Percentiles rank a stretch among this genome's conserved stretches.
Conservation (phyloP, 2,888 invertebrate species). For the Drosophila paramelanica region DNA sequence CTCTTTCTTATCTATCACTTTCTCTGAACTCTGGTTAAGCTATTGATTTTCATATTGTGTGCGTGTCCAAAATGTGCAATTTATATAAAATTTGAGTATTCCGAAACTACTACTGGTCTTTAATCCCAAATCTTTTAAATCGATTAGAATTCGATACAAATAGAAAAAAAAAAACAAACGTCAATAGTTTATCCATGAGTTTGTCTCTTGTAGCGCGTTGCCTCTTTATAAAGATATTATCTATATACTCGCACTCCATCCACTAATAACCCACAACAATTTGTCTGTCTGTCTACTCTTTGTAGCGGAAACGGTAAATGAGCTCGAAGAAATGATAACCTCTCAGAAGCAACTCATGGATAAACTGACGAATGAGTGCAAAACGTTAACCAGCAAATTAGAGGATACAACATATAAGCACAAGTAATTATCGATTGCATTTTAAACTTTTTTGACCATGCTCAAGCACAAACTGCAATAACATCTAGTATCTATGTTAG, state of each 20-base stretch:
- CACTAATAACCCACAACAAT: constrained; percentile 42
- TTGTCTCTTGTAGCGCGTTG: constrained; percentile 65
- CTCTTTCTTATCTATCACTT: constrained; percentile 15
- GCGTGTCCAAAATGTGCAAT: constrained; percentile 29
- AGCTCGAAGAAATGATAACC: constrained; percentile 95
- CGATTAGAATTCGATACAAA: constrained; percentile 32
- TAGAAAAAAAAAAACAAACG: constrained; percentile 42
- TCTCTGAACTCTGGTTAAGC: constrained; percentile 81
- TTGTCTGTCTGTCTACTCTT: constrained; percentile 80
- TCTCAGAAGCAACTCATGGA: constrained; percentile 97
- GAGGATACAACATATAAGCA: constrained; percentile 94
- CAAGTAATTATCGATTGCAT: constrained; percentile 87
- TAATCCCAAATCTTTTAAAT: constrained; percentile 19
- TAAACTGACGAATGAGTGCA: constrained; percentile 95
- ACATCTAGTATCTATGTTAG: not conserved
- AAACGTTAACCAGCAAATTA: constrained; percentile 94
- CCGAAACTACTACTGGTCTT: constrained; percentile 9
- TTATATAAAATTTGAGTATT: constrained; percentile 5
- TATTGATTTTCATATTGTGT: constrained; percentile 85
- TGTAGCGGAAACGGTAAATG: constrained; percentile 95
- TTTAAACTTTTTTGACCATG: not conserved
- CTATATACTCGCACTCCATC: constrained; percentile 25
- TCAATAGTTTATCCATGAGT: constrained; percentile 91
- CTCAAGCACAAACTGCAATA: constrained; percentile 25
- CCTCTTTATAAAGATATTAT: constrained; percentile 27